These are phyloP conservation scores for Parochlus steinenii DNA, from an alignment of 2,888 invertebrate genomes.

Conservation along the genomic window DNA sequence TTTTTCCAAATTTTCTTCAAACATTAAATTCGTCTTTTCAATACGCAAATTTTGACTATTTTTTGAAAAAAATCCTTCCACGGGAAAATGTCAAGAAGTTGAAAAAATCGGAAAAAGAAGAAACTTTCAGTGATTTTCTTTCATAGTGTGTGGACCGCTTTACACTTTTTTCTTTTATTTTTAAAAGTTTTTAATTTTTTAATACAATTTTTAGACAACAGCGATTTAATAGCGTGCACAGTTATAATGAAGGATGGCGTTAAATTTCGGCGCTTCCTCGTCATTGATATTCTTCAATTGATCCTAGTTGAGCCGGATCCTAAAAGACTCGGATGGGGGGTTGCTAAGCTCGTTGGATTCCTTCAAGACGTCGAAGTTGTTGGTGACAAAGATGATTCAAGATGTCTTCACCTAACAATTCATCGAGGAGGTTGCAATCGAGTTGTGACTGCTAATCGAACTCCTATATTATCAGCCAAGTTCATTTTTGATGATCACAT, in stretches of 20 bases:
- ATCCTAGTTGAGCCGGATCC: conserved; percentile 96
- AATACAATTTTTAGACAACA: conserved; percentile 59
- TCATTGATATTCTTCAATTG: conserved; percentile 87
- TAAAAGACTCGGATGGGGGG: conserved; percentile 90
- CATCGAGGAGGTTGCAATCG: conserved; percentile 65
- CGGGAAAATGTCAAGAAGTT: no score
- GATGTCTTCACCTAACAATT: conserved; percentile 85
- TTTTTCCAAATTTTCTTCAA: no score
- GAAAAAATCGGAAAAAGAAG: no score
- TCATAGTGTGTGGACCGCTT: no score
- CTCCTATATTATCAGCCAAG: conserved; percentile 72
- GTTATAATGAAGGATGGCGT: conserved; percentile 79
- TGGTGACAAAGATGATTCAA: conserved; percentile 92
- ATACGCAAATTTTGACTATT: no score
- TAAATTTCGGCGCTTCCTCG: conserved; percentile 84
- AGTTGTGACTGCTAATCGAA: conserved; percentile 46
- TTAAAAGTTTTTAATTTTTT: conserved; percentile 9
- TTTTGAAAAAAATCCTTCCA: no score
- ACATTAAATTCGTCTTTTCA: no score
- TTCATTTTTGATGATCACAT: conserved; percentile 99
- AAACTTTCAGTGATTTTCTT: no score
- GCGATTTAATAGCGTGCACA: conserved; percentile 92
- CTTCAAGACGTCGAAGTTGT: conserved; percentile 89
- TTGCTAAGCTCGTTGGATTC: conserved; percentile 90
- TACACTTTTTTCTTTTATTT: conserved; percentile 10